Base-by-base conservation (phyloP, 2,113 vertebrate genomes). In the Alligator mississippiensis region DNA sequence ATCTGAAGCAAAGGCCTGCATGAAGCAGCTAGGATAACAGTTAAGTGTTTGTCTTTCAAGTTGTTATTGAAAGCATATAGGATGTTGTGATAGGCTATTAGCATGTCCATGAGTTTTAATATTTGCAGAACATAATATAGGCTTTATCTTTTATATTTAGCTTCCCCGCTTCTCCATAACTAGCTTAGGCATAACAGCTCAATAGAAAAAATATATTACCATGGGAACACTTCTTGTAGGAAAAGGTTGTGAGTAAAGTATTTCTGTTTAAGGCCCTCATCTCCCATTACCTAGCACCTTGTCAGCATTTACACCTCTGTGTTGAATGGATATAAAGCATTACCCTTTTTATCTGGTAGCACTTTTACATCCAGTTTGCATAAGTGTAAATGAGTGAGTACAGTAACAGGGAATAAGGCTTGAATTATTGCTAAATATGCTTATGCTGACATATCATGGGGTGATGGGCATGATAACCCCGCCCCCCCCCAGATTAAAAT, bases 401-500 rank as follows among this genome's bases (percentile, higher is more conserved):
- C n/a, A 86, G 38, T 15, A 82, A 75, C 28, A 17, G 34, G 21
- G 30, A 87, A 58, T 91, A 1, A 6, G 19, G 5, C 24, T 15
- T 91, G 16, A 47, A 77, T 34, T 21, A 2, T 24, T 76, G 82
- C 28, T 77, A 58, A 38, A 34, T 30, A 4, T 74, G 57, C 87
- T 93, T 87, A 47, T 74, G 5, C 25, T 2, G 0, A 81, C 77
- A 15, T 87, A 83, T 81, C 24, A 68, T 47, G 63, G 34, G 38
- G 61, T 59, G 47, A 66, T 3, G 12, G 77, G 91, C 60, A 30
- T 2, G 11, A 58, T 84, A 64, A 84, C 84, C 84, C 47, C 7
- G 7, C 7, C 47, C 47, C 47, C 47, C 47, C 88, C 94, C 80
- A 90, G 58, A 94, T 96, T 91, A 80, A 47, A 85, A 91, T 87